Evolutionary conservation across 2,888 invertebrate genomes (phyloP).

Genomic region (Meloe dianella): DNA sequence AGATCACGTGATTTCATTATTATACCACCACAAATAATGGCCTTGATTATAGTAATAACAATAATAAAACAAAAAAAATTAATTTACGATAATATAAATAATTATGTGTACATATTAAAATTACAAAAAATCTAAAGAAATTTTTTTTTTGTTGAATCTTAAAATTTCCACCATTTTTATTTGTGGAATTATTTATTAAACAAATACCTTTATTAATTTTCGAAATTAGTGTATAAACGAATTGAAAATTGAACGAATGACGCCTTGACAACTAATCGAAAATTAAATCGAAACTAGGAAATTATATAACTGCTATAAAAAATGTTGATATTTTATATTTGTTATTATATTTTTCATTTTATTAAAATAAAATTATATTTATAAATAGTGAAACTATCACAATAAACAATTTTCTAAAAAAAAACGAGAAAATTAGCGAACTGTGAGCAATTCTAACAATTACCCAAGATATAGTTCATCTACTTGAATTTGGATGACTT

Average conservation of each 20-base stretch:
- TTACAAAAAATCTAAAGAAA: neutral
- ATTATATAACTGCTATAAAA: neutral
- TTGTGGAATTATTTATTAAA: neutral
- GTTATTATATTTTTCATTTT: too few relatives aligned
- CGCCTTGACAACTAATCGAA: neutral
- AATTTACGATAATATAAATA: neutral
- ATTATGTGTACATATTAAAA: neutral
- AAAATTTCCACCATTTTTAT: neutral
- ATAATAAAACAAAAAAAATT: neutral
- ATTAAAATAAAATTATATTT: too few relatives aligned
- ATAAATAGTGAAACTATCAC: too few relatives aligned
- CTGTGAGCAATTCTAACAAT: too few relatives aligned
- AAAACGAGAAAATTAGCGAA: too few relatives aligned
- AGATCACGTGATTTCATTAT: slow-evolving; percentile 1
- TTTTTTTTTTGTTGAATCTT: neutral
- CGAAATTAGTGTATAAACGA: too few relatives aligned
- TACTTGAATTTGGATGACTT: too few relatives aligned
- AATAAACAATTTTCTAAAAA: too few relatives aligned
- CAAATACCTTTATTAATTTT: neutral
- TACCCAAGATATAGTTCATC: too few relatives aligned
- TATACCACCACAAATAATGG: slow-evolving; percentile 1
- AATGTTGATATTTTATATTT: too few relatives aligned
- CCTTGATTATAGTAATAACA: neutral
- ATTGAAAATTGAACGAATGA: neutral
- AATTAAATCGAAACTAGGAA: neutral